Evolutionary conservation across 1,140 invertebrate genomes (phyloP).

Genomic region (Drosophila malerkotliana): DNA sequence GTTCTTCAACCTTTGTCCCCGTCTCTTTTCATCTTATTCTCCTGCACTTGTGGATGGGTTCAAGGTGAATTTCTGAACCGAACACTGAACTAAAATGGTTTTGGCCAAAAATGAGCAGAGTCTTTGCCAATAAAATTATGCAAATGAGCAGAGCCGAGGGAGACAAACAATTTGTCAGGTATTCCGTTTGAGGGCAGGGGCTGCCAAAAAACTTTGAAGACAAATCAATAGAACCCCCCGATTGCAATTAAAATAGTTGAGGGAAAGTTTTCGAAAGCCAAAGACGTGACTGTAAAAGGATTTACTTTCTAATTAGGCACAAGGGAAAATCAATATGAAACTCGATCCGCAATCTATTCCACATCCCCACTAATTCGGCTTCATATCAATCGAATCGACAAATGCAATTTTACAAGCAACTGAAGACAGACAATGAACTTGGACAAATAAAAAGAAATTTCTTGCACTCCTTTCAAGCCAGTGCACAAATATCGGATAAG

Average conservation of each 20-base stretch:
- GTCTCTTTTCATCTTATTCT: slow-evolving; percentile 1
- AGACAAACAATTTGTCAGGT: slow-evolving; percentile 66
- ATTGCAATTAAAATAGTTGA: slow-evolving; percentile 72
- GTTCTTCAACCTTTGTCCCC: slow-evolving; percentile 26
- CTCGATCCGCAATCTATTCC: slow-evolving; percentile 6
- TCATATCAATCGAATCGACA: slow-evolving; percentile 45
- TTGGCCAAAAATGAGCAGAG: slow-evolving; percentile 9
- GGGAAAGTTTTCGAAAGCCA: slow-evolving; percentile 35
- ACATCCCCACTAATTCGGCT: slow-evolving; percentile 22
- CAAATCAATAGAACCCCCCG: slow-evolving; percentile 59
- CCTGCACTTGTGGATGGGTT: slow-evolving; percentile 48
- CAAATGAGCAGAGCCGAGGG: slow-evolving; percentile 48
- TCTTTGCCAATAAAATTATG: slow-evolving; percentile 57
- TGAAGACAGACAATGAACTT: slow-evolving; percentile 45
- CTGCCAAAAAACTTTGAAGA: slow-evolving; percentile 55
- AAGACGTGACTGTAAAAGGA: slow-evolving; percentile 56
- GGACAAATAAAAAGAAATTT: slow-evolving; percentile 34
- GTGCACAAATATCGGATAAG: slow-evolving; percentile 45
- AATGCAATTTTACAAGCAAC: slow-evolving; percentile 60
- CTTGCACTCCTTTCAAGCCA: slow-evolving; percentile 12
- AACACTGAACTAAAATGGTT: slow-evolving; percentile 8
- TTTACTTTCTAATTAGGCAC: slow-evolving; percentile 47
- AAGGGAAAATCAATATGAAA: slow-evolving; percentile 42
- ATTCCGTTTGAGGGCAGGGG: slow-evolving; percentile 3
- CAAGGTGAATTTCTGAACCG: slow-evolving; percentile 63